These are phyloP conservation scores for Leucophenga maculata DNA, from an alignment of 2,888 invertebrate genomes.

Conservation along the genomic window DNA sequence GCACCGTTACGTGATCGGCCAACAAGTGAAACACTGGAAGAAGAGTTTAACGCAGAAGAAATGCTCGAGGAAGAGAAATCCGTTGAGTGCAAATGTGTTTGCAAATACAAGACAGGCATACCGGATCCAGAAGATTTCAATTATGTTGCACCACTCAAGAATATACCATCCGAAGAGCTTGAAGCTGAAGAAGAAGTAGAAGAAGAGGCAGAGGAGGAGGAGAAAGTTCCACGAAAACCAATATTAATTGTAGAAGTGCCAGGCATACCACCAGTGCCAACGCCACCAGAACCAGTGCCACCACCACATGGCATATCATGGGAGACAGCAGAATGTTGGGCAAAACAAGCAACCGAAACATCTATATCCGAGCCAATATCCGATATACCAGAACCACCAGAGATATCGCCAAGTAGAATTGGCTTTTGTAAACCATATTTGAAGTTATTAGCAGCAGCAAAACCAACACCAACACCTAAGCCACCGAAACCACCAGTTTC, in stretches of 20 bases:
- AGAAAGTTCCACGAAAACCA: neutral
- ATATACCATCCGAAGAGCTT: neutral
- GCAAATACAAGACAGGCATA: constrained; percentile 40
- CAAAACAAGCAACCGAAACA: neutral
- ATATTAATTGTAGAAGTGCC: constrained; percentile 7
- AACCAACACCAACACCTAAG: neutral
- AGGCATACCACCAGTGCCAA: neutral
- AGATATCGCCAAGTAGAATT: neutral
- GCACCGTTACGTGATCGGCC: constrained; percentile 47
- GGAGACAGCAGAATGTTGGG: constrained; percentile 48
- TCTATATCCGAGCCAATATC: neutral
- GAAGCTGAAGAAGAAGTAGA: neutral
- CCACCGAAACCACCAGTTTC: neutral
- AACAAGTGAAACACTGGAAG: neutral
- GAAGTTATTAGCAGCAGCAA: neutral
- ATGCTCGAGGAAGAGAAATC: neutral
- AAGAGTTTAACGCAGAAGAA: neutral
- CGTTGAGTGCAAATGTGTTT: constrained; percentile 45
- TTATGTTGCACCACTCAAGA: constrained; percentile 43
- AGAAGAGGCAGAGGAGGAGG: neutral
- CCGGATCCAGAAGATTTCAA: constrained; percentile 48
- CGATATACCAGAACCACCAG: neutral
- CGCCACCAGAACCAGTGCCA: neutral
- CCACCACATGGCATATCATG: constrained; percentile 44
- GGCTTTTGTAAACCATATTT: constrained; percentile 20